Conservation (phyloP, 2,888 invertebrate species). For the Scrobipalpa atriplicella region DNA sequence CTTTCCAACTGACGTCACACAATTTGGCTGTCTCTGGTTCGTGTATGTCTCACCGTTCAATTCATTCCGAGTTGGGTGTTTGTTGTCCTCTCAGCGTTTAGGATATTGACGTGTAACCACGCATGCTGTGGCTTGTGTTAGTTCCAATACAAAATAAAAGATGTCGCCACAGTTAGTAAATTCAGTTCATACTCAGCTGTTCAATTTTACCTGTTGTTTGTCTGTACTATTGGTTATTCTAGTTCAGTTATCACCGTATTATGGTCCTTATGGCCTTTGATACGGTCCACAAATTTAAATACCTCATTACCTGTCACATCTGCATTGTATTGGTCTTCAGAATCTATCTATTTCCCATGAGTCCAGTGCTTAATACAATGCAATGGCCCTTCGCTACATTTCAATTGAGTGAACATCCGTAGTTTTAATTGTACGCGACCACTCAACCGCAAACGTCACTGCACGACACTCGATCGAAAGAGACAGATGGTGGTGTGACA, state of each 20-base stretch:
- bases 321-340: slow-evolving; percentile 37
- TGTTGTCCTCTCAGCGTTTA: not conserved
- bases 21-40: slow-evolving; percentile 57
- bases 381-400: slow-evolving; percentile 55
- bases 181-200: not conserved
- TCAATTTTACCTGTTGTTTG: not conserved
- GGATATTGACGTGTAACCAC: slow-evolving; percentile 2
- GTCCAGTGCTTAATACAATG: slow-evolving; percentile 44
- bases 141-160: not conserved
- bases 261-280: slow-evolving; percentile 32
- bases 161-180: slow-evolving; percentile 24
- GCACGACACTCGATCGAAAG: slow-evolving; percentile 43
- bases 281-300: slow-evolving; percentile 38
- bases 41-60: slow-evolving; percentile 34
- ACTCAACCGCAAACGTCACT: slow-evolving; percentile 76
- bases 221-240: not conserved
- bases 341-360: slow-evolving; percentile 46
- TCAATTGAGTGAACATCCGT: slow-evolving; percentile 61
- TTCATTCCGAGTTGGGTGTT: too few species aligned
- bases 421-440: slow-evolving; percentile 60
- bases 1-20: slow-evolving; percentile 76
- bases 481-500: slow-evolving; percentile 54
- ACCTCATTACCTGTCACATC: slow-evolving; percentile 27
- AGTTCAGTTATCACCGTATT: not conserved
- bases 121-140: not conserved